Evolutionary conservation across 2,888 invertebrate species (phyloP).

Genomic region (Nemotelus nigrinus): DNA sequence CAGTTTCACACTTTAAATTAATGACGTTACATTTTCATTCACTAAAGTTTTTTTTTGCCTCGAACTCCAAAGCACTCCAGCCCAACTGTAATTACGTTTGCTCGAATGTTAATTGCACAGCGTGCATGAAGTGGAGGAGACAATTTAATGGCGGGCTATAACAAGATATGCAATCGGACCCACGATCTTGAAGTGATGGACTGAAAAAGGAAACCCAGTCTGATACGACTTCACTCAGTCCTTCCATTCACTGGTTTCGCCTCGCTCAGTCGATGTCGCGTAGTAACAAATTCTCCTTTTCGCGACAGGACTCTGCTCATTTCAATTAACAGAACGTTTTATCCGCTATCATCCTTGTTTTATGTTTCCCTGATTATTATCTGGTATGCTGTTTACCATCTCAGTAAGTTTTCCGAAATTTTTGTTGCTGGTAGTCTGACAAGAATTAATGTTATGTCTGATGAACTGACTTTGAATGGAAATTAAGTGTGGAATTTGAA

Average conservation of each 20-base stretch:
- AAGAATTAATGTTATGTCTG: conserved; percentile 38
- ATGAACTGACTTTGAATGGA: conserved; percentile 30
- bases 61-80: neutral
- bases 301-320: conserved; percentile 27
- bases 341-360: conserved; percentile 34
- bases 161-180: no score
- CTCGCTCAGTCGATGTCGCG: neutral
- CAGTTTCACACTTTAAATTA: conserved; percentile 16
- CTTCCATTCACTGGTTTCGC: neutral
- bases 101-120: conserved; percentile 31
- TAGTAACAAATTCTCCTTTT: neutral
- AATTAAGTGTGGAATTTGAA: conserved; percentile 31
- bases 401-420: conserved; percentile 1
- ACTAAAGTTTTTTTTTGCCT: neutral
- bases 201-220: no score
- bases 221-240: neutral
- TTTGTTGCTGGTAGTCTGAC: conserved; percentile 26
- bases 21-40: neutral
- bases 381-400: conserved; percentile 33
- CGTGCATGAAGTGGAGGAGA: neutral
- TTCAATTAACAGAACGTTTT: conserved; percentile 42
- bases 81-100: conserved; percentile 15
- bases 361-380: conserved; percentile 43
- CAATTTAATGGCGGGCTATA: neutral
- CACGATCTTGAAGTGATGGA: no score